Conservation (phyloP, 2,797 vertebrate genomes). For the Periparus ater region DNA sequence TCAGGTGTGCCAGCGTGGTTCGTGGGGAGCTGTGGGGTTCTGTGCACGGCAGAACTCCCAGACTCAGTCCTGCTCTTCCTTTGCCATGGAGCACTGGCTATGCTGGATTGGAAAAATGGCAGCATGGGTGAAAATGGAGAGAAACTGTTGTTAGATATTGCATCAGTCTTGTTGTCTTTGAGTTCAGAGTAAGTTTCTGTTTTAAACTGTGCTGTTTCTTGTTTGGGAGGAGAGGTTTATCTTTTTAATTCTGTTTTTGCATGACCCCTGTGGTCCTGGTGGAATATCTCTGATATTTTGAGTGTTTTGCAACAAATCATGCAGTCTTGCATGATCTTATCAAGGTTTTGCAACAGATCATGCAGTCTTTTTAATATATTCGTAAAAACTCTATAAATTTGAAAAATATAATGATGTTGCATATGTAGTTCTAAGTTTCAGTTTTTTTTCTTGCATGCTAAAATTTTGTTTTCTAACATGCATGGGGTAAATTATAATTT, state of each 20-base stretch:
- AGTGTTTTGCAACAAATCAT: accelerated
- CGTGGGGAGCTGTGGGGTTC: conserved; percentile 70
- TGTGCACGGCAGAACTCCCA: conserved; percentile 72
- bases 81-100: conserved; percentile 91
- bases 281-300: not conserved
- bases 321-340: too few relatives aligned
- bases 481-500: not conserved
- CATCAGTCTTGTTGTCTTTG: conserved; percentile 81
- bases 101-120: conserved; percentile 87
- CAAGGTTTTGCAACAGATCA: too few relatives aligned
- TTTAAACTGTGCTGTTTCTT: not conserved
- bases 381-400: not conserved
- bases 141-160: conserved; percentile 82
- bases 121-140: conserved; percentile 79
- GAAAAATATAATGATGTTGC: not conserved
- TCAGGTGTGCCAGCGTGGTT: conserved; percentile 81
- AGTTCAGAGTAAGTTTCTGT: conserved; percentile 81
- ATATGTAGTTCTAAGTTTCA: not conserved
- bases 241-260: not conserved
- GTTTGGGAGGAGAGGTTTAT: not conserved
- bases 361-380: not conserved
- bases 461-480: not conserved
- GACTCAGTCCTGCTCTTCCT: conserved; percentile 83
- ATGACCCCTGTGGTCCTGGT: accelerated
- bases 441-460: not conserved